phyloP scores from a whole-genome alignment of 2,888 invertebrate species.

The Campoplex capitator region DNA sequence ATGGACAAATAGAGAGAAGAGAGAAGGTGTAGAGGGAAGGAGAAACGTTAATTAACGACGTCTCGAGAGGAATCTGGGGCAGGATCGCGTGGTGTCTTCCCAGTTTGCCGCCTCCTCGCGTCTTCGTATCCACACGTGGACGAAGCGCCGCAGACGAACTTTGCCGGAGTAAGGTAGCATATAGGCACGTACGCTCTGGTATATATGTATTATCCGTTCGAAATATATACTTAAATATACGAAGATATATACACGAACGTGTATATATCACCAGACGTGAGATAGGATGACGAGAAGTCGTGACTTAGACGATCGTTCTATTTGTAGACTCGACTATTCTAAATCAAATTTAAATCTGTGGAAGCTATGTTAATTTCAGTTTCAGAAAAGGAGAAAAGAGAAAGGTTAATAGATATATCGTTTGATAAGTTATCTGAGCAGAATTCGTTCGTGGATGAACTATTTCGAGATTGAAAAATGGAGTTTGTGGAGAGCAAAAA shows the following conservation, averaged over 20 bases:
- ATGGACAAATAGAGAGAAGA: slow-evolving; percentile 67
- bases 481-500: neutral
- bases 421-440: neutral
- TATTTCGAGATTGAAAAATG: neutral
- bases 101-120: slow-evolving; percentile 38
- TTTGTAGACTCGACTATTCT: neutral
- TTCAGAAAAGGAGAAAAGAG: neutral
- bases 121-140: slow-evolving; percentile 60
- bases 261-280: neutral
- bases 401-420: neutral
- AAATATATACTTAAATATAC: slow-evolving; percentile 26
- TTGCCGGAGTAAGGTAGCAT: slow-evolving; percentile 43
- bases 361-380: neutral
- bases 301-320: slow-evolving; percentile 36
- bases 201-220: slow-evolving; percentile 56
- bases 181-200: slow-evolving; percentile 66
- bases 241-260: neutral
- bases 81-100: slow-evolving; percentile 59
- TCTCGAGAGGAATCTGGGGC: slow-evolving; percentile 69
- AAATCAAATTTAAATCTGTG: slow-evolving; percentile 15
- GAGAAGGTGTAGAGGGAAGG: slow-evolving; percentile 69
- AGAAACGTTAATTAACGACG: slow-evolving; percentile 71
- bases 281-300: slow-evolving; percentile 33
- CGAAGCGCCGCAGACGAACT: slow-evolving; percentile 52
- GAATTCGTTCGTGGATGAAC: neutral